These are phyloP conservation scores for Pararge aegeria DNA, from an alignment of 1,140 invertebrate species.

Conservation along the genomic window DNA sequence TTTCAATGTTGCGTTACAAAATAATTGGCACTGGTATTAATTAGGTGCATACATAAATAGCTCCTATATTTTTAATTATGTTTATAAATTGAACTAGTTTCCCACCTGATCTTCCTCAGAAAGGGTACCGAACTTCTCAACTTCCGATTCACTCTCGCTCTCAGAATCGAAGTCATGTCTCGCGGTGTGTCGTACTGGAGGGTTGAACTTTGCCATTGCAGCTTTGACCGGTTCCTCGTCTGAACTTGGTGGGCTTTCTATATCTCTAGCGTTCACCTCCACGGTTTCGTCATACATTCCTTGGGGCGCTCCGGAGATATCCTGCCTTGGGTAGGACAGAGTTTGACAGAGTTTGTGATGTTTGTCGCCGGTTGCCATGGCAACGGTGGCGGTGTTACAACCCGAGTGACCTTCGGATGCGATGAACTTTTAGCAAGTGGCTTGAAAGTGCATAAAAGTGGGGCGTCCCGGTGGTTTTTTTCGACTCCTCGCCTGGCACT, in stretches of 20 bases:
- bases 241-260: constrained; percentile 54
- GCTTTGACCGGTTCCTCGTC: constrained; percentile 52
- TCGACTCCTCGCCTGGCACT: constrained; percentile 28
- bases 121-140: constrained; percentile 50
- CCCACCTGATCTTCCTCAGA: constrained; percentile 52
- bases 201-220: constrained; percentile 65
- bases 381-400: not conserved
- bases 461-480: constrained; percentile 23
- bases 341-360: constrained; percentile 66
- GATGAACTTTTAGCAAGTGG: constrained; percentile 22
- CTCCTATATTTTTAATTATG: too few species aligned
- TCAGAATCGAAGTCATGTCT: constrained; percentile 66
- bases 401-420: constrained; percentile 2
- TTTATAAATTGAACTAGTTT: not conserved
- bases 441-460: constrained; percentile 2
- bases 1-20: too few species aligned
- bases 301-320: constrained; percentile 24
- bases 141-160: constrained; percentile 53
- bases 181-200: constrained; percentile 56
- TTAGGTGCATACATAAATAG: too few species aligned
- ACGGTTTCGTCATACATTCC: constrained; percentile 71
- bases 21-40: too few species aligned
- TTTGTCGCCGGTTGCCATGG: constrained; percentile 63
- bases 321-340: constrained; percentile 20
- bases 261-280: constrained; percentile 57